These are phyloP conservation scores for Aleiodes alternator DNA, from an alignment of 2,888 invertebrate species.

Conservation along the genomic window DNA sequence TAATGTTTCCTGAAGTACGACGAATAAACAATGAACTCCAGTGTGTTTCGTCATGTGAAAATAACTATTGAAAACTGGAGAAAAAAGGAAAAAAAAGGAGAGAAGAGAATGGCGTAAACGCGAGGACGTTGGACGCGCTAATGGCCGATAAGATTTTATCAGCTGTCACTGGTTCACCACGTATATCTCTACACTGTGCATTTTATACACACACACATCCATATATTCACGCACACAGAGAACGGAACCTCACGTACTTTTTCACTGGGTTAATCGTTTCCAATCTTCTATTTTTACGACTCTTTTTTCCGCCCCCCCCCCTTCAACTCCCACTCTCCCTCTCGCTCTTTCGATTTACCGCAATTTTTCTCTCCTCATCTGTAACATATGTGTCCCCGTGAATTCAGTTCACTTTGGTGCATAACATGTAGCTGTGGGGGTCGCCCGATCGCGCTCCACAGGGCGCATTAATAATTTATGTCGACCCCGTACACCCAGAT, in stretches of 20 bases:
- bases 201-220: constrained; percentile 43
- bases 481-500: constrained; percentile 55
- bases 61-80: constrained; percentile 22
- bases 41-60: constrained; percentile 23
- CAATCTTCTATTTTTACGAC: neutral
- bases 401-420: constrained; percentile 25
- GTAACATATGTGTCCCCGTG: constrained; percentile 15
- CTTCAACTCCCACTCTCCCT: neutral
- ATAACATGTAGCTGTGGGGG: constrained; percentile 40
- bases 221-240: no score
- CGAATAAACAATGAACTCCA: constrained; percentile 41
- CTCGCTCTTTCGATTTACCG: neutral
- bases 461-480: constrained; percentile 68
- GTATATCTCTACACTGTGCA: constrained; percentile 51
- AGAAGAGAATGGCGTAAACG: constrained; percentile 19
- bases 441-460: constrained; percentile 59
- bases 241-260: constrained; percentile 47
- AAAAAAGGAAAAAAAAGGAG: no score
- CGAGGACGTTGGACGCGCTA: constrained; percentile 47
- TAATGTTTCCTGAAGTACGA: constrained; percentile 27
- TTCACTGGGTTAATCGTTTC: constrained; percentile 21
- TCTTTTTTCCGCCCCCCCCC: neutral
- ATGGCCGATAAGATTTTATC: constrained; percentile 59
- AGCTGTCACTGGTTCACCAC: constrained; percentile 55
- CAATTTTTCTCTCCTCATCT: neutral